phyloP scores from a whole-genome alignment of 2,888 invertebrate species.

The Cyaniris semiargus region DNA sequence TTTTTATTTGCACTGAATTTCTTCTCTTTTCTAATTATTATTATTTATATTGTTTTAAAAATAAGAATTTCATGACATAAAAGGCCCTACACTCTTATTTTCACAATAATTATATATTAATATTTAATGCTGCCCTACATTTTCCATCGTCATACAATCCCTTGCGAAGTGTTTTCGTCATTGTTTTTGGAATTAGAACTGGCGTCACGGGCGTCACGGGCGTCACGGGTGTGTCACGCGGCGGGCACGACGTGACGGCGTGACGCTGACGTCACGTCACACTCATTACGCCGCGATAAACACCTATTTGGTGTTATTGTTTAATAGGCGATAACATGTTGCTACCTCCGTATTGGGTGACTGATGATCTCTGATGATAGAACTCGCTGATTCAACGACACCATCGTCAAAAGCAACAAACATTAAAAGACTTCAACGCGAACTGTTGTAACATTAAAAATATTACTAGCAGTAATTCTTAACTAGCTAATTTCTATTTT shows the following conservation, averaged over 20 bases:
- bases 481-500: no score
- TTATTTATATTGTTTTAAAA: no score
- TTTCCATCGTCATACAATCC: background rate
- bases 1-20: no score
- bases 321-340: background rate
- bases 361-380: background rate
- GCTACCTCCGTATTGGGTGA: background rate
- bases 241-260: constrained; percentile 41
- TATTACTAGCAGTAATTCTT: no score
- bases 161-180: background rate
- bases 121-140: no score
- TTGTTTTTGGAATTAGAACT: background rate
- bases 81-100: no score
- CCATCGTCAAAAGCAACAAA: background rate
- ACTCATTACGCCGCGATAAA: constrained; percentile 14
- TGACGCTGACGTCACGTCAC: constrained; percentile 32
- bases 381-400: background rate
- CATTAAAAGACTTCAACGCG: no score
- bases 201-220: constrained; percentile 39
- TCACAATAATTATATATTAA: no score
- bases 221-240: constrained; percentile 37
- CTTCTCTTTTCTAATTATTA: no score
- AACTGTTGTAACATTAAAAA: no score
- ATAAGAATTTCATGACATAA: no score
- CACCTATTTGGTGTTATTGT: constrained; percentile 13